Evolutionary conservation across 1,140 invertebrate species (phyloP).

Genomic region (Venustaconcha ellipsiformis): DNA sequence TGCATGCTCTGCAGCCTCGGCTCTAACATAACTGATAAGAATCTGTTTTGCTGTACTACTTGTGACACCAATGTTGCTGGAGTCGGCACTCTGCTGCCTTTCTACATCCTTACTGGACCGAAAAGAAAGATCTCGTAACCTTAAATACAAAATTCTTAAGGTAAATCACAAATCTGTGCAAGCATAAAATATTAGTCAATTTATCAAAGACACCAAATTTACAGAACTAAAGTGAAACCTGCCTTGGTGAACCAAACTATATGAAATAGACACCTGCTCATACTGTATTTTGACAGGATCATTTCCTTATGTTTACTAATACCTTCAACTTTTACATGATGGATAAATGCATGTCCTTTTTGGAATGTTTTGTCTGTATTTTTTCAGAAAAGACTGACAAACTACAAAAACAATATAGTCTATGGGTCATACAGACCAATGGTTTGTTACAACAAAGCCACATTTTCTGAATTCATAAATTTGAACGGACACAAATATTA

Average conservation of each 20-base stretch:
- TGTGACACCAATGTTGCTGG: constrained; percentile 8
- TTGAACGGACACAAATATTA: too few species aligned
- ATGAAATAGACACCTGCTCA: not conserved
- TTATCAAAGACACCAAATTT: not conserved
- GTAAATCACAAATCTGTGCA: not conserved
- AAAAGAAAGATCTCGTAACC: constrained; percentile 41
- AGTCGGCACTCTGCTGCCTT: constrained; percentile 25
- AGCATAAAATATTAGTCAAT: not conserved
- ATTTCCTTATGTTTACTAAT: not conserved
- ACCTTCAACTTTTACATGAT: too few species aligned
- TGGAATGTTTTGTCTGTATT: too few species aligned
- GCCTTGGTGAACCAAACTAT: not conserved
- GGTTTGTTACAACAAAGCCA: too few species aligned
- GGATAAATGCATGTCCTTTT: too few species aligned
- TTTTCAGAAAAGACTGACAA: too few species aligned
- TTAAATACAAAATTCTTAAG: constrained; percentile 28
- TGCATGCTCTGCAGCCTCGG: constrained; percentile 69
- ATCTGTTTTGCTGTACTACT: constrained; percentile 56
- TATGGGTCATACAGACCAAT: too few species aligned
- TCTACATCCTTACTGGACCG: constrained; percentile 51
- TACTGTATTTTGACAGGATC: not conserved
- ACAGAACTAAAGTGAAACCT: not conserved
- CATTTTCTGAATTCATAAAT: too few species aligned
- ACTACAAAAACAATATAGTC: too few species aligned
- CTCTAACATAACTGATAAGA: constrained; percentile 70